A percentile compares a stretch with the other conserved stretches of the same genome.
phyloP scores from a whole-genome alignment of 2,888 invertebrate species.

The Lymantria monacha region DNA sequence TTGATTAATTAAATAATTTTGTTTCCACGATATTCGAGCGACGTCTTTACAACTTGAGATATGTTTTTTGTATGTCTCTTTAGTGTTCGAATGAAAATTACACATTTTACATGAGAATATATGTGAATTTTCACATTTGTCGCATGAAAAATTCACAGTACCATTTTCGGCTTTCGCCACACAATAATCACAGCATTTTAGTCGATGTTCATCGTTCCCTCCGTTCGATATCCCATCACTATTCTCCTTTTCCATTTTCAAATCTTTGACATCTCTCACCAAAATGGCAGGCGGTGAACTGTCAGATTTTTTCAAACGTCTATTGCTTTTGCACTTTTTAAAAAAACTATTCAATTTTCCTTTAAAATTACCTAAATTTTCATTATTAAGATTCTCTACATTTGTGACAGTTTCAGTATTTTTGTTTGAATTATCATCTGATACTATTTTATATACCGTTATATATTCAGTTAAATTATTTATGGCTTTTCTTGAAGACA shows the following conservation, averaged over 20 bases:
- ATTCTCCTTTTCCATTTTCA: constrained; percentile 13
- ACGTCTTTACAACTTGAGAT: constrained; percentile 21
- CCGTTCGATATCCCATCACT: constrained; percentile 1
- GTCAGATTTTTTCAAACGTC: constrained; percentile 15
- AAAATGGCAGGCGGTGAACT: constrained; percentile 4
- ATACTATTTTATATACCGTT: constrained; percentile 42
- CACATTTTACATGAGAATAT: constrained; percentile 20
- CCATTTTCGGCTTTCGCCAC: constrained; percentile 14
- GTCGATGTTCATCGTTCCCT: constrained; percentile 12
- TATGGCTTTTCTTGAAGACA: constrained; percentile 7
- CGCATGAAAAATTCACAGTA: constrained; percentile 12
- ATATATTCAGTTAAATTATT: constrained; percentile 32
- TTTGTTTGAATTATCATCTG: constrained; percentile 10
- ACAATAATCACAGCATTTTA: constrained; percentile 20
- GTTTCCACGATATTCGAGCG: constrained; percentile 21
- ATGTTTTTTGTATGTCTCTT: constrained; percentile 21
- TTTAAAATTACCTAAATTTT: constrained; percentile 10
- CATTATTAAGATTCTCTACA: constrained; percentile 2
- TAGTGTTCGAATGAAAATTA: constrained; percentile 10
- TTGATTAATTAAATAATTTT: constrained; percentile 22
- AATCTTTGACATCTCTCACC: constrained; percentile 17
- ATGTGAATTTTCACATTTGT: constrained; percentile 14
- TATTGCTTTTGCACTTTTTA: constrained; percentile 38
- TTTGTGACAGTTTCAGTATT: background rate
- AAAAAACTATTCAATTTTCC: constrained; percentile 35